Percentiles rank a stretch among this genome's conserved stretches.
Evolutionary conservation across 1,140 invertebrate species (phyloP).

Genomic region (Drosophila tristis): DNA sequence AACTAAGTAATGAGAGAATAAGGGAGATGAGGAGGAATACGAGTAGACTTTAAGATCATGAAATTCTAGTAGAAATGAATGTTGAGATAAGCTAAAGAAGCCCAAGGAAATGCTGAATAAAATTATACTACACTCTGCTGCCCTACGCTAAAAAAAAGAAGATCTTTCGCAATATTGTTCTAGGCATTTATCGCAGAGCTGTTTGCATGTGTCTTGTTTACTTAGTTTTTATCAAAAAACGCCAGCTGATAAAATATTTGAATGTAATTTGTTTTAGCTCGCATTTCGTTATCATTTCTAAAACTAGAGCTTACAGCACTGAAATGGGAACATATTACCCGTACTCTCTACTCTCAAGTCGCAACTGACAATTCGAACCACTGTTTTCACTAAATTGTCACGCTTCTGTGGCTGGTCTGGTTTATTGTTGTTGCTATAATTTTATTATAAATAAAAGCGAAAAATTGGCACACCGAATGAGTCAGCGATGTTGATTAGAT

Average conservation of each 20-base stretch:
- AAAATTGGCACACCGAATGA: slow-evolving; percentile 52
- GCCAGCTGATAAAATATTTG: slow-evolving; percentile 67
- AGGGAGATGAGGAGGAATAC: background rate
- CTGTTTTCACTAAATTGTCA: slow-evolving; percentile 57
- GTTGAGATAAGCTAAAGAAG: too few species aligned
- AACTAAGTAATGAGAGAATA: background rate
- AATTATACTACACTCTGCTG: too few species aligned
- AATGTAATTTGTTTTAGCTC: slow-evolving; percentile 35
- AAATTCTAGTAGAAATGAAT: too few species aligned
- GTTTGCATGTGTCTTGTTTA: slow-evolving; percentile 40
- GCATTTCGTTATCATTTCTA: slow-evolving; percentile 1
- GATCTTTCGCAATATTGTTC: slow-evolving; percentile 9
- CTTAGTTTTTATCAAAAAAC: slow-evolving; percentile 26
- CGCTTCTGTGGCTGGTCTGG: slow-evolving; percentile 55
- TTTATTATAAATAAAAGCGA: slow-evolving; percentile 62
- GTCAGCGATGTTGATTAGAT: slow-evolving; percentile 69
- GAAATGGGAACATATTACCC: background rate
- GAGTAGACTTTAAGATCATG: too few species aligned
- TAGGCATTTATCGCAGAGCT: slow-evolving; percentile 44
- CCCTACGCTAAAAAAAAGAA: background rate
- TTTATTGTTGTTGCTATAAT: slow-evolving; percentile 29
- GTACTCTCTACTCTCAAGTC: slow-evolving; percentile 8
- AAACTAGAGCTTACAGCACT: slow-evolving; percentile 20
- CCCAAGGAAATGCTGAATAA: too few species aligned
- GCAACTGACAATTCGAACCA: slow-evolving; percentile 54